These are phyloP conservation scores for Ophonus ardosiacus DNA, from an alignment of 2,888 invertebrate species.

Conservation along the genomic window DNA sequence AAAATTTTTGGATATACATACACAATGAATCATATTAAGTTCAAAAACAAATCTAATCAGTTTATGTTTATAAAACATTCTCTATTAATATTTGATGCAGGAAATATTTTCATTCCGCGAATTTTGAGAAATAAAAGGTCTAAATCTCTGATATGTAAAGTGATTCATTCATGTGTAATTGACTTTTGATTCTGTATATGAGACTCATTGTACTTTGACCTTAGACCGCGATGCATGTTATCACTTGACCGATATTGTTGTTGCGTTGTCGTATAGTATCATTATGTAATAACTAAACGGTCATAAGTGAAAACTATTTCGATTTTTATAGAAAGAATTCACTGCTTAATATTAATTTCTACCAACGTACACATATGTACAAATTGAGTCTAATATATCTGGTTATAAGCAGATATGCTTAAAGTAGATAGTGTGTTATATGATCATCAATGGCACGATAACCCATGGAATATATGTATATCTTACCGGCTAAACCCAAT, in stretches of 20 bases:
- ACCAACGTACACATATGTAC: no score
- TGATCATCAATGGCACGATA: no score
- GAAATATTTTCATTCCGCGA: constrained; percentile 9
- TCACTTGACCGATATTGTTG: constrained; percentile 5
- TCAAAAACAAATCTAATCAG: constrained; percentile 6
- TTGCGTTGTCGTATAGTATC: neutral
- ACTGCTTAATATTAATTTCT: no score
- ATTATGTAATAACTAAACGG: neutral
- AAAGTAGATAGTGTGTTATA: no score
- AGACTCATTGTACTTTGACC: constrained; percentile 16
- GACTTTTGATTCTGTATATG: constrained; percentile 15
- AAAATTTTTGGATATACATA: neutral
- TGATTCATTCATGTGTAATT: constrained; percentile 14
- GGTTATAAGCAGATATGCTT: no score
- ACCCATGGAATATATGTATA: no score
- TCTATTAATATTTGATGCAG: neutral
- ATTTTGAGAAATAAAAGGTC: neutral
- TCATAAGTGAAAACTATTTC: neutral
- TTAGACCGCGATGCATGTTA: neutral
- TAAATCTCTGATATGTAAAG: neutral
- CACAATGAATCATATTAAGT: neutral
- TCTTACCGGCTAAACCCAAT: no score
- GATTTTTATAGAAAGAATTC: no score
- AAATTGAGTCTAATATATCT: no score
- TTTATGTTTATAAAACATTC: neutral